phyloP scores from a whole-genome alignment of 2,113 vertebrate species.

The Hippocampus abdominalis region DNA sequence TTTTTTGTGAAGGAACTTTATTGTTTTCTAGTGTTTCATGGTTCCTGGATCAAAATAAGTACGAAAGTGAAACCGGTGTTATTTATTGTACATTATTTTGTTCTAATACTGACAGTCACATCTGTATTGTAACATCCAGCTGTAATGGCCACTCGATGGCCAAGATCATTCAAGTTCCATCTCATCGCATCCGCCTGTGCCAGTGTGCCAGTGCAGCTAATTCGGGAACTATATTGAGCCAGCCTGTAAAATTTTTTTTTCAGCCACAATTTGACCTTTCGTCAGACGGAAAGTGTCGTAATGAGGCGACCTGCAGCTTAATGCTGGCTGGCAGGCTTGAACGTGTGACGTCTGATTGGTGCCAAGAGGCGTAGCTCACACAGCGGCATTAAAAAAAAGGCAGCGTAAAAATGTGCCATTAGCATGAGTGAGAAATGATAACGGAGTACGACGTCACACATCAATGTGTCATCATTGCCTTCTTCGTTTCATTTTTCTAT shows the following conservation, averaged over 20 bases:
- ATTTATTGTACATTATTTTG: not conserved
- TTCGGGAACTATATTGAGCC: conserved; percentile 29
- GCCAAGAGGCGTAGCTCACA: conserved; percentile 27
- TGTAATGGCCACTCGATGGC: not conserved
- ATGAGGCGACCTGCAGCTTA: conserved; percentile 35
- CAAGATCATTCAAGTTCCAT: conserved; percentile 17
- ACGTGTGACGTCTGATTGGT: conserved; percentile 36
- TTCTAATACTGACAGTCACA: too few species aligned
- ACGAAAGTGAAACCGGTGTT: too few species aligned
- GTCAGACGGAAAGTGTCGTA: conserved; percentile 21
- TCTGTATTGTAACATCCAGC: not conserved
- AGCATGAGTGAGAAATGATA: conserved; percentile 49
- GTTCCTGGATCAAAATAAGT: too few species aligned
- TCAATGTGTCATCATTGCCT: conserved; percentile 33
- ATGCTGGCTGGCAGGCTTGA: conserved; percentile 36
- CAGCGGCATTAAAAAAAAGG: conserved; percentile 5
- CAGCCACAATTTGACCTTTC: conserved; percentile 38
- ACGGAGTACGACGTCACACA: conserved; percentile 27
- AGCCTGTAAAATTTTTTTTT: conserved; percentile 11
- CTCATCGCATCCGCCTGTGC: conserved; percentile 1
- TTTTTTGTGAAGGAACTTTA: not conserved
- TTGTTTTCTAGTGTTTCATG: too few species aligned
- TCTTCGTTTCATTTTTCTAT: not conserved
- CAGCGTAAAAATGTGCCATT: conserved; percentile 21
- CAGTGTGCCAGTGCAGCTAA: conserved; percentile 19